Evolutionary conservation across 2,113 vertebrate species (phyloP).

Genomic region (Bombycilla garrulus): DNA sequence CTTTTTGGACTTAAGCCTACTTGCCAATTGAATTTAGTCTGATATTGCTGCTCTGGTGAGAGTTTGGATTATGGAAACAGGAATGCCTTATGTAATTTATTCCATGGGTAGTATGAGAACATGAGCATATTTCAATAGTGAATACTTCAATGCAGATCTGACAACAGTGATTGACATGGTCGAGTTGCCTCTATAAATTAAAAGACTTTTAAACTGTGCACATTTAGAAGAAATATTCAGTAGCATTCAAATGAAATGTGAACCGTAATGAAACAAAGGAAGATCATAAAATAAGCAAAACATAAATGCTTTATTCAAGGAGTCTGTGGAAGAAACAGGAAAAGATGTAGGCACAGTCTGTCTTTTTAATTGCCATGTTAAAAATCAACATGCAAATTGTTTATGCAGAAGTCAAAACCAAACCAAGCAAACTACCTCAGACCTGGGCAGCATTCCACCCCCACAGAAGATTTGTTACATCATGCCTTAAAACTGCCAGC

Average conservation of each 20-base stretch:
- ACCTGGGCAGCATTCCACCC: not conserved
- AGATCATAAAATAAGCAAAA: not conserved
- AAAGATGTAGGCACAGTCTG: not conserved
- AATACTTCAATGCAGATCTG: not conserved
- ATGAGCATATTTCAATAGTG: not conserved
- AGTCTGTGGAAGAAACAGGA: not conserved
- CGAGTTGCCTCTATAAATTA: not conserved
- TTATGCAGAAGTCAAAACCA: conserved; percentile 12
- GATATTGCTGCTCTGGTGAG: not conserved
- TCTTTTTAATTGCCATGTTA: not conserved
- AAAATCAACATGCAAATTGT: conserved; percentile 6
- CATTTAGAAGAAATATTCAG: not conserved
- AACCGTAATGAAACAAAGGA: not conserved
- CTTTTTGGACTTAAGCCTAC: not conserved
- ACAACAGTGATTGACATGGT: not conserved
- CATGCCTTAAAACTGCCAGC: not conserved
- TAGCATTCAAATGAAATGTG: not conserved
- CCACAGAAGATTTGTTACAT: not conserved
- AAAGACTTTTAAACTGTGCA: not conserved
- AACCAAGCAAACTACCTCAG: conserved; percentile 37
- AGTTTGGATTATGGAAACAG: not conserved
- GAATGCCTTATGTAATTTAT: not conserved
- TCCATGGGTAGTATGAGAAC: not conserved
- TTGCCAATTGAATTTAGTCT: not conserved
- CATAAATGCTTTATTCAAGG: not conserved